A percentile compares a stretch with the other conserved stretches of the same genome.
phyloP scores from a whole-genome alignment of 1,140 invertebrate genomes.

The Heliothis virescens region DNA sequence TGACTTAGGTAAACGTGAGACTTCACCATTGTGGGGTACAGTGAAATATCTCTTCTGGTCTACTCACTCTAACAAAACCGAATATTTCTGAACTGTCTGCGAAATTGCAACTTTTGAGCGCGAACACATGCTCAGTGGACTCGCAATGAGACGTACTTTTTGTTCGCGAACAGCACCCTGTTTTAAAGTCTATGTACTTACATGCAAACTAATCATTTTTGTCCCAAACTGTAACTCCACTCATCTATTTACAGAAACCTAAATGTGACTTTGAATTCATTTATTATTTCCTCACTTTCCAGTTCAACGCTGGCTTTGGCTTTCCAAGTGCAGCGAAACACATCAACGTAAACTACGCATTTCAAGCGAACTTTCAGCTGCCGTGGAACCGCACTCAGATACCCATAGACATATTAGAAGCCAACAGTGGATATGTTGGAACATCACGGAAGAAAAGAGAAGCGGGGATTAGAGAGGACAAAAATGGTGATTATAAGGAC shows the following conservation, averaged over 20 bases:
- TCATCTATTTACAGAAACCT: too few species aligned
- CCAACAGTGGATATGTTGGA: conserved; percentile 73
- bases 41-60: too few species aligned
- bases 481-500: conserved; percentile 61
- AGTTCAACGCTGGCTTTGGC: conserved; percentile 78
- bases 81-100: too few species aligned
- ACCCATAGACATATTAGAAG: conserved; percentile 75
- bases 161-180: too few species aligned
- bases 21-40: too few species aligned
- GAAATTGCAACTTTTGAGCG: too few species aligned
- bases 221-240: background rate
- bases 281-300: conserved; percentile 50
- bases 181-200: background rate
- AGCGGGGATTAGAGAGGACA: conserved; percentile 22
- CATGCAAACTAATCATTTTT: background rate
- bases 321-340: conserved; percentile 70
- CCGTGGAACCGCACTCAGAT: conserved; percentile 80
- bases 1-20: too few species aligned
- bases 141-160: too few species aligned
- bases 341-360: conserved; percentile 76
- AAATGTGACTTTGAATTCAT: too few species aligned
- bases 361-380: conserved; percentile 82
- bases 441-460: conserved; percentile 68
- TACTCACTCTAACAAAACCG: too few species aligned
- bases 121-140: too few species aligned